phyloP scores from a whole-genome alignment of 2,113 vertebrate genomes.

The Geococcyx californianus region DNA sequence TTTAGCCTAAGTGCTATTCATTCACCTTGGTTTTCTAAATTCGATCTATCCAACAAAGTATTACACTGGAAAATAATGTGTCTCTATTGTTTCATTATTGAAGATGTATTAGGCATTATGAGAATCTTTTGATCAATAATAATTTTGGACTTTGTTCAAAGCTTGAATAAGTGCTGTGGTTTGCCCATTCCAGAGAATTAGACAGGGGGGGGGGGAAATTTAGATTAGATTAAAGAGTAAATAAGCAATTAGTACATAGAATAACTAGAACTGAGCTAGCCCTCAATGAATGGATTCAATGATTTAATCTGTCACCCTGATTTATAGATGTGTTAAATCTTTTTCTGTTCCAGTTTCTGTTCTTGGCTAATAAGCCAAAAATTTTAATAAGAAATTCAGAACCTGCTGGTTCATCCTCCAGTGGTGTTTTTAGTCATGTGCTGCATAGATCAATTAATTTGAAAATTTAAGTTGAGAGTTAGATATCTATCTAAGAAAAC shows the following conservation, averaged over 20 bases:
- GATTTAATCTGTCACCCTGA: neutral
- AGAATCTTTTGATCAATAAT: neutral
- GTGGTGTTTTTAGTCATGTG: neutral
- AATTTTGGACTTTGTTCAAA: neutral
- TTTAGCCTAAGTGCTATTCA: neutral
- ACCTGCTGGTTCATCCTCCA: neutral
- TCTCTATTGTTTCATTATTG: neutral
- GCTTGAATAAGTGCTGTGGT: neutral
- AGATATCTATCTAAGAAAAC: neutral
- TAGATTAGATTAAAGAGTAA: neutral
- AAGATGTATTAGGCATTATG: neutral
- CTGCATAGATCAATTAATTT: neutral
- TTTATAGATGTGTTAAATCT: constrained; percentile 1
- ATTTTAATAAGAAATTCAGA: neutral
- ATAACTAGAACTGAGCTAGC: neutral
- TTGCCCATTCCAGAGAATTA: neutral
- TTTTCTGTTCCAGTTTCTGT: neutral
- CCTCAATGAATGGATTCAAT: neutral
- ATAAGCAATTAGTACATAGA: neutral
- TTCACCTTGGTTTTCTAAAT: neutral
- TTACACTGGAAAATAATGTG: neutral
- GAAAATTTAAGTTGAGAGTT: neutral
- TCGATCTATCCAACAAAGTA: neutral
- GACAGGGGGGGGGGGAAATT: neutral
- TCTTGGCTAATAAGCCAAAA: neutral